A percentile compares a stretch with the other conserved stretches of the same genome.
Evolutionary conservation across 2,888 invertebrate genomes (phyloP).

Genomic region (Agriopis leucophaearia): DNA sequence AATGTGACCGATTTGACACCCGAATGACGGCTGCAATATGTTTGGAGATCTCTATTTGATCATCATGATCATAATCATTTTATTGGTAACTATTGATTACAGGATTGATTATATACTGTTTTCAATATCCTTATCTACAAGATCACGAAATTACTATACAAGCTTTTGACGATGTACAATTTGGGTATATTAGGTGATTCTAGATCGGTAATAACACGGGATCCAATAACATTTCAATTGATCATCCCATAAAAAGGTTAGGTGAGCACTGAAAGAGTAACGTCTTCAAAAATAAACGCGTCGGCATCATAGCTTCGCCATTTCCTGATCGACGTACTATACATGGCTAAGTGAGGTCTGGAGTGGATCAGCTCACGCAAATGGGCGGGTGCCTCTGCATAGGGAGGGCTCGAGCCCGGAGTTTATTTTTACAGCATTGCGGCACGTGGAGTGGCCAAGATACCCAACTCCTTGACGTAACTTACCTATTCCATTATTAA

Average conservation of each 20-base stretch:
- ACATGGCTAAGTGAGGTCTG: slow-evolving; percentile 71
- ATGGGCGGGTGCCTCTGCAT: slow-evolving; percentile 60
- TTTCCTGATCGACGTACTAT: slow-evolving; percentile 80
- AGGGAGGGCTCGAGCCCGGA: slow-evolving; percentile 48
- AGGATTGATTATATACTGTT: too few species aligned
- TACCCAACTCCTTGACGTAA: slow-evolving; percentile 42
- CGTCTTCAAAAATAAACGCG: slow-evolving; percentile 67
- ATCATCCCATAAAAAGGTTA: slow-evolving; percentile 17
- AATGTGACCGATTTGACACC: too few species aligned
- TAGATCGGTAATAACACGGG: neutral
- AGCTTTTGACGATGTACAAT: neutral
- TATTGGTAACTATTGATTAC: too few species aligned
- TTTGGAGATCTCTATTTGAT: too few species aligned
- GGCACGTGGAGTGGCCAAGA: slow-evolving; percentile 55
- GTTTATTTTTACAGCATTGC: slow-evolving; percentile 77
- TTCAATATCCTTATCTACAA: too few species aligned
- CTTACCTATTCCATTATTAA: slow-evolving; percentile 38
- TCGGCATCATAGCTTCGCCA: slow-evolving; percentile 62
- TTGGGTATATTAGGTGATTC: neutral
- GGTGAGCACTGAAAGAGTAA: slow-evolving; percentile 50
- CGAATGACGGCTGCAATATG: too few species aligned
- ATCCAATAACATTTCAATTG: neutral
- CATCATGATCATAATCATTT: too few species aligned
- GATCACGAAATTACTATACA: too few species aligned
- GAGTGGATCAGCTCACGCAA: slow-evolving; percentile 72